These are phyloP conservation scores for Notocelia uddmanniana DNA, from an alignment of 2,888 invertebrate species.

Conservation along the genomic window DNA sequence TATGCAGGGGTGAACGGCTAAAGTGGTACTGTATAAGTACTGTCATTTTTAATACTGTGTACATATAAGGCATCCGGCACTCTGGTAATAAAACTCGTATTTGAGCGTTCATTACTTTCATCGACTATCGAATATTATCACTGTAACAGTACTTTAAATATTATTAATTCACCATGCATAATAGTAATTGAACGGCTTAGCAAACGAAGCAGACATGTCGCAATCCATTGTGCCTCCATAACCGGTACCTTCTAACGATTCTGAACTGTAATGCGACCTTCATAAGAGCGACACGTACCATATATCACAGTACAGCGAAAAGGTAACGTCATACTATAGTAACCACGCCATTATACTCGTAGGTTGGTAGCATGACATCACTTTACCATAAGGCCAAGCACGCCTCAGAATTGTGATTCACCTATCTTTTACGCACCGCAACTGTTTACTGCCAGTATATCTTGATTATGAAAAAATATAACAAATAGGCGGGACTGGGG, in stretches of 20 bases:
- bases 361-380: conserved; percentile 19
- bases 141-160: neutral
- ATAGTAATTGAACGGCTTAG: neutral
- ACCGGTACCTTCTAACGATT: neutral
- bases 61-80: too few species aligned
- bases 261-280: neutral
- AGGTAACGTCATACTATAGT: neutral
- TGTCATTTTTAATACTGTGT: too few species aligned
- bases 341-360: conserved; percentile 7
- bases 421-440: neutral
- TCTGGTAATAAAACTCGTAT: neutral
- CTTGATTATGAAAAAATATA: neutral
- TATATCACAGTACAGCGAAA: neutral
- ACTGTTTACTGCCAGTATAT: neutral
- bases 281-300: neutral
- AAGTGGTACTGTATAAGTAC: neutral
- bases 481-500: too few species aligned
- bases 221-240: conserved; percentile 19
- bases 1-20: neutral
- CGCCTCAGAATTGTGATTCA: neutral
- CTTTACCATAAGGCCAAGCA: conserved; percentile 12
- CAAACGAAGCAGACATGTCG: neutral
- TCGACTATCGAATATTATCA: neutral
- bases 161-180: conserved; percentile 9
- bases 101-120: neutral